Evolutionary conservation across 2,113 vertebrate species (phyloP), one percentile per base, ranked within the genome.

Genomic region (Tachuris rubrigastra): DNA sequence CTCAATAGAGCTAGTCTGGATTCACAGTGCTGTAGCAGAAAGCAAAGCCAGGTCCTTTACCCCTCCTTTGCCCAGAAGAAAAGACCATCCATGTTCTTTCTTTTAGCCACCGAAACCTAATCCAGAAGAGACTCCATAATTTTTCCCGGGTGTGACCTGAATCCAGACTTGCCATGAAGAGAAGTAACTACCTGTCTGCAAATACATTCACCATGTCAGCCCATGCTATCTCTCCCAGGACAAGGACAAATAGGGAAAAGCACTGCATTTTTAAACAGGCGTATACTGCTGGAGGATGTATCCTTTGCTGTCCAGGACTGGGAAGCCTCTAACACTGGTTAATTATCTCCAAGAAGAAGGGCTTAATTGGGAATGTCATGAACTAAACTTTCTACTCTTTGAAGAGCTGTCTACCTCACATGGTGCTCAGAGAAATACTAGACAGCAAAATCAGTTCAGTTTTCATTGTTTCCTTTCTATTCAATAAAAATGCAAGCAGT

Each of bases 401-500:
- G 95, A 96, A 86, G 69, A 93, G 68, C 90, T 96, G 96, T 97
- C 95, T 96, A 96, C 95, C 68, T 95, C 96, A 93, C 87, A 52
- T 91, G 92, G 96, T 97, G 93, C 85, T 96, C 87, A 96, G 93
- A 97, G 91, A 97, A 97, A 96, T 90, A 95, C 90, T 50, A 94
- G 93, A 86, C 92, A 96, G 84, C 52, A 92, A 93, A 91, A 63
- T 97, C 94, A 90, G 79, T 91, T 97, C 74, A 55, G 30, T 95
- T 96, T 96, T 95, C 96, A 93, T 96, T 95, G 89, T 97, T 97
- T 97, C 47, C 69, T 97, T 91, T 95, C 90, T 93, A 87, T 95
- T 97, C 31, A 15, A 49, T 72, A 75, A 88, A 97, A 95, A 96
- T 89, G 81, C 63, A 94, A 93, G 46, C 5, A 90, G n/a, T 52